A percentile compares a stretch with the other conserved stretches of the same genome.
phyloP scores from a whole-genome alignment of 2,888 invertebrate species.

The Pristionchus arcanus region DNA sequence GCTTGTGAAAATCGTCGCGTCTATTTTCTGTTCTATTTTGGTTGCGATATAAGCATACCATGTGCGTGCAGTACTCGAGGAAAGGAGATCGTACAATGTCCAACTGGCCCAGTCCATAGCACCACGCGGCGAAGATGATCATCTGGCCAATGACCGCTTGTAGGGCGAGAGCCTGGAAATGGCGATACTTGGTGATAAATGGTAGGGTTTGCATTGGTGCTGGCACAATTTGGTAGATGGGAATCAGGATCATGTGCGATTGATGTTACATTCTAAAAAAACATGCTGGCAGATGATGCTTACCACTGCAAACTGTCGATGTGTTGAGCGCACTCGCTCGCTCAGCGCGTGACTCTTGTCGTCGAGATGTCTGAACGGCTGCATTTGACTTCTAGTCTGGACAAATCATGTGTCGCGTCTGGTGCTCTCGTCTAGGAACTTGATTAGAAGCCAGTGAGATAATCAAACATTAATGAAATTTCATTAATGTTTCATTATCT shows the following conservation, averaged over 20 bases:
- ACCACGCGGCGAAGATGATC: background rate
- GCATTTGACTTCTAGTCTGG: background rate
- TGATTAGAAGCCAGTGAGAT: too few species aligned
- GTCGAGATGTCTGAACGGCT: background rate
- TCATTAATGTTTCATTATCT: too few species aligned
- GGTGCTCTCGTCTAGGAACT: too few species aligned
- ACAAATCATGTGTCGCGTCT: too few species aligned
- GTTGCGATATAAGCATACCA: background rate
- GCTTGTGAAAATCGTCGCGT: too few species aligned
- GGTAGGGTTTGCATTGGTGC: too few species aligned
- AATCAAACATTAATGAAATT: too few species aligned
- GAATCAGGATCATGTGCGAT: background rate
- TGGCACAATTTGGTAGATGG: too few species aligned
- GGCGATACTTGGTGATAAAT: too few species aligned
- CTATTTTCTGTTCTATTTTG: background rate
- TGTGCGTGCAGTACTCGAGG: slow-evolving; percentile 23
- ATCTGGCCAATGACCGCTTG: slow-evolving; percentile 7
- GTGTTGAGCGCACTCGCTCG: background rate
- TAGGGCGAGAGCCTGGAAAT: background rate
- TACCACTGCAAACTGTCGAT: background rate
- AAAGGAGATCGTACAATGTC: background rate
- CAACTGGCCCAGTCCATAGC: background rate
- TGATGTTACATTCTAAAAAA: background rate
- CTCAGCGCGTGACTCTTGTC: background rate
- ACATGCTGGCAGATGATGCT: background rate